These are phyloP conservation scores for Lepidonotus clava DNA, from an alignment of 2,888 invertebrate genomes.

Conservation along the genomic window DNA sequence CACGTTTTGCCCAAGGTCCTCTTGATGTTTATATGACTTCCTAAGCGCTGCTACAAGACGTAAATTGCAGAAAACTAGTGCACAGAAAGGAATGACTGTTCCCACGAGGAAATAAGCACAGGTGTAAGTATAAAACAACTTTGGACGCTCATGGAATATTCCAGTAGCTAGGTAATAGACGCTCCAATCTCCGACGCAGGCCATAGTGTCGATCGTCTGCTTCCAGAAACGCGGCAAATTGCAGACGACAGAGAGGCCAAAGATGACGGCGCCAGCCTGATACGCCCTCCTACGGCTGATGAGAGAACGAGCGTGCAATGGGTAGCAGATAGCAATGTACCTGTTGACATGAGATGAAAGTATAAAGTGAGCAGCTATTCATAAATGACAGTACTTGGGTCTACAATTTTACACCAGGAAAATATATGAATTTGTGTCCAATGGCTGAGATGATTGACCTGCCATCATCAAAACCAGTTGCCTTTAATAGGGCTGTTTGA, in stretches of 20 bases:
- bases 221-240: slow-evolving; percentile 43
- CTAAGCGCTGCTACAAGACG: background rate
- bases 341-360: too few species aligned
- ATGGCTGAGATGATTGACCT: too few species aligned
- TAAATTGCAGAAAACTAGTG: slow-evolving; percentile 14
- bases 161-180: background rate
- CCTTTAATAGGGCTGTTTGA: too few species aligned
- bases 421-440: too few species aligned
- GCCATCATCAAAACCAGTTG: too few species aligned
- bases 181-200: background rate
- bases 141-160: background rate
- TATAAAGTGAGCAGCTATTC: too few species aligned
- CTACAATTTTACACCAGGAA: too few species aligned
- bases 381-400: too few species aligned
- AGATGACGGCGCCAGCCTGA: background rate
- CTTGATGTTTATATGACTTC: background rate
- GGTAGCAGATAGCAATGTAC: slow-evolving; percentile 43
- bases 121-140: background rate
- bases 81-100: slow-evolving; percentile 21
- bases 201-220: slow-evolving; percentile 27
- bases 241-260: background rate
- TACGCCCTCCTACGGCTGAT: background rate
- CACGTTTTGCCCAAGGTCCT: slow-evolving; percentile 8
- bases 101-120: slow-evolving; percentile 18
- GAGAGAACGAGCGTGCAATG: background rate